phyloP scores from a whole-genome alignment of 2,113 vertebrate genomes.

The Caranx ignobilis region DNA sequence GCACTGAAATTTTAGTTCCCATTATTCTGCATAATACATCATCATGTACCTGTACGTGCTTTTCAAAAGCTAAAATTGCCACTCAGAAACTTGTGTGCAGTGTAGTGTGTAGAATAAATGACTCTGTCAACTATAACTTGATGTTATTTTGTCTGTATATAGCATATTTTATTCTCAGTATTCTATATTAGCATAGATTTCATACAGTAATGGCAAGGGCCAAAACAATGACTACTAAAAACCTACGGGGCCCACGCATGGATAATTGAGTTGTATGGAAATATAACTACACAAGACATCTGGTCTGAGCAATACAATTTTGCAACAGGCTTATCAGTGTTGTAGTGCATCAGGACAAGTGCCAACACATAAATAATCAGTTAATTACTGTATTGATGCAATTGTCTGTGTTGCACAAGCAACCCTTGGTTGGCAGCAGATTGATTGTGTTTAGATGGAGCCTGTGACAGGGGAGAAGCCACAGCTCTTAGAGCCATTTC shows the following conservation, averaged over 20 bases:
- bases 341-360: conserved; percentile 35
- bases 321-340: conserved; percentile 51
- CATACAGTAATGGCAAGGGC: conserved; percentile 12
- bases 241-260: conserved; percentile 41
- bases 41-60: neutral
- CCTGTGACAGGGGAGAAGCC: conserved; percentile 51
- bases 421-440: conserved; percentile 55
- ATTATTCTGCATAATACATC: conserved; percentile 25
- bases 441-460: conserved; percentile 60
- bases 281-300: conserved; percentile 36
- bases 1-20: neutral
- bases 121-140: conserved; percentile 37
- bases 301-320: conserved; percentile 27
- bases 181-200: conserved; percentile 39
- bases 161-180: conserved; percentile 21
- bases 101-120: conserved; percentile 27
- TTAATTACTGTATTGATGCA: conserved; percentile 71
- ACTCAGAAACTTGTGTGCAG: conserved; percentile 20
- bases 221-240: conserved; percentile 42
- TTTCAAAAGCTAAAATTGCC: conserved; percentile 45
- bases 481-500: conserved; percentile 84
- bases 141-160: conserved; percentile 30
- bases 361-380: conserved; percentile 73
- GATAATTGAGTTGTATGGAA: conserved; percentile 46
- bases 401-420: conserved; percentile 62